phyloP scores from a whole-genome alignment of 2,113 vertebrate genomes.

The Glaucomys volans region DNA sequence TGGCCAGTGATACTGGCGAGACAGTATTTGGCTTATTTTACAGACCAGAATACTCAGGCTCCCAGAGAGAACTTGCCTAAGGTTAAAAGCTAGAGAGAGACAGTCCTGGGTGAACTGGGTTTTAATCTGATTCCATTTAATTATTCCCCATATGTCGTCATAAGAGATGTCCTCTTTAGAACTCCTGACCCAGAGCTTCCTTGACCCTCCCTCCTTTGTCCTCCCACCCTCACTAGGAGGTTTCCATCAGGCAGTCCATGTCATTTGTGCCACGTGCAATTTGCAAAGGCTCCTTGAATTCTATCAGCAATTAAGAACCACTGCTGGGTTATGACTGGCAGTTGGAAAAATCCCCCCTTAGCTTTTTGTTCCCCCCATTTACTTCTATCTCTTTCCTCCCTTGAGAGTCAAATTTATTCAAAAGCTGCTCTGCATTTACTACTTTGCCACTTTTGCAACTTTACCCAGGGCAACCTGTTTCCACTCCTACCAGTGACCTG shows the following conservation, averaged over 20 bases:
- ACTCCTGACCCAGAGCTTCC: background rate
- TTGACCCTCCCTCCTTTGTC: background rate
- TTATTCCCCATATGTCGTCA: background rate
- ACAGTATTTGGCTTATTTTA: background rate
- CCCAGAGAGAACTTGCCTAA: background rate
- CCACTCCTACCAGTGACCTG: background rate
- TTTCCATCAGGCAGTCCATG: background rate
- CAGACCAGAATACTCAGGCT: background rate
- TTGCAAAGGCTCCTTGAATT: background rate
- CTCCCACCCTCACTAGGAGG: background rate
- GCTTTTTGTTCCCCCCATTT: background rate
- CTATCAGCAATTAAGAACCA: background rate
- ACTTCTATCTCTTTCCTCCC: background rate
- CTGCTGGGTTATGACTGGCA: background rate
- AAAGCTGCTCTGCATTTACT: background rate
- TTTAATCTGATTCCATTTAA: background rate
- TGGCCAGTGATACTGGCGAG: background rate
- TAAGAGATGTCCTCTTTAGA: background rate
- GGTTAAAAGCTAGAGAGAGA: background rate
- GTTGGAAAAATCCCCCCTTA: background rate
- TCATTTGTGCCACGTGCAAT: background rate
- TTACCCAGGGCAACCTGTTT: background rate
- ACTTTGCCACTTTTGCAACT: background rate
- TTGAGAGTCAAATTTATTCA: slow-evolving; percentile 20
- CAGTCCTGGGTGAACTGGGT: background rate